These are phyloP conservation scores for Megaustenia siamemsis DNA, from an alignment of 2,888 invertebrate species.

Conservation along the genomic window DNA sequence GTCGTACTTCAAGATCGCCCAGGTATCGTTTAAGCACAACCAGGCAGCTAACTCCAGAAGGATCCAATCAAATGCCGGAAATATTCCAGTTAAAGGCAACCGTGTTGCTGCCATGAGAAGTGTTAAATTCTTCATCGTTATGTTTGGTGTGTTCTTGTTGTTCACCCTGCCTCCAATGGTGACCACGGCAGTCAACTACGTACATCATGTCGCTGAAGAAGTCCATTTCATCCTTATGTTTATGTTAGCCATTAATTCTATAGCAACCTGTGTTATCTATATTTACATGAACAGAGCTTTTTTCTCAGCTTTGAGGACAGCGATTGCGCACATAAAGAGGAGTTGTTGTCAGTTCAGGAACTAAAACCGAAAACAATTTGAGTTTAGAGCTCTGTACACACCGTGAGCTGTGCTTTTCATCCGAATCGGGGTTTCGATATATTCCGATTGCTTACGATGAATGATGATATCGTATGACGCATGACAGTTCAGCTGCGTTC, in stretches of 20 bases:
- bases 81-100: background rate
- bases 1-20: background rate
- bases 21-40: background rate
- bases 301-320: background rate
- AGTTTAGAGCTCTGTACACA: too few relatives aligned
- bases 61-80: background rate
- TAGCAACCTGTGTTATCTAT: background rate
- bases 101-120: background rate
- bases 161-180: background rate
- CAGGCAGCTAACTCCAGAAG: background rate
- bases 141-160: background rate
- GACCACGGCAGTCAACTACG: background rate
- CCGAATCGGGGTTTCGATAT: too few relatives aligned
- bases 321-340: background rate
- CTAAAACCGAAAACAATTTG: background rate
- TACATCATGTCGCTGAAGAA: background rate
- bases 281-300: background rate
- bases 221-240: background rate
- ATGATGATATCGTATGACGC: too few relatives aligned
- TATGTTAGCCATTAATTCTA: background rate
- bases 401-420: too few relatives aligned
- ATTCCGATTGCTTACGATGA: too few relatives aligned
- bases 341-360: background rate
- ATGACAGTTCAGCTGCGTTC: too few relatives aligned
- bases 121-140: slow-evolving; percentile 4